phyloP scores from a whole-genome alignment of 2,797 vertebrate genomes.

The Gymnoscopelus microlampas region DNA sequence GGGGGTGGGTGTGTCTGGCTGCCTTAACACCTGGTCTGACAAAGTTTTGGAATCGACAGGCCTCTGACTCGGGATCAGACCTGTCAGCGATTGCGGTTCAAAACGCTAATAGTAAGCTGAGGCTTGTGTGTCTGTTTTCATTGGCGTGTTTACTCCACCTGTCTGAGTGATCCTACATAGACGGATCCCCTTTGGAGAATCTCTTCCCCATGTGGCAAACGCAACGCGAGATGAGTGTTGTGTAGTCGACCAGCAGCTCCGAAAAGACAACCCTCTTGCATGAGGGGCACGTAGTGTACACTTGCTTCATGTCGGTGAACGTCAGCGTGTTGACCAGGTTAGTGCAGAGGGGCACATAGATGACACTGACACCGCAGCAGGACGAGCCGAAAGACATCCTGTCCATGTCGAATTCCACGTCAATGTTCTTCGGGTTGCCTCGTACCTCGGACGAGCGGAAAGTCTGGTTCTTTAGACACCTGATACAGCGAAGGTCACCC shows the following conservation, averaged over 20 bases:
- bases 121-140: too few species aligned
- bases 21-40: too few species aligned
- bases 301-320: constrained; percentile 29
- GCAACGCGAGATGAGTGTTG: constrained; percentile 9
- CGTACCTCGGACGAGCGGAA: constrained; percentile 35
- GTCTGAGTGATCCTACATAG: too few species aligned
- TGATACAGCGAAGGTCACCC: constrained; percentile 28
- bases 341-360: constrained; percentile 19
- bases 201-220: background rate
- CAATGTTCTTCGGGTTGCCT: constrained; percentile 36
- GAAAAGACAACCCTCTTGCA: constrained; percentile 19
- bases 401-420: constrained; percentile 36
- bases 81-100: too few species aligned
- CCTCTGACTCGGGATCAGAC: too few species aligned
- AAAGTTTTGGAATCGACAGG: too few species aligned
- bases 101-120: too few species aligned
- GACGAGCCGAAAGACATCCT: constrained; percentile 29
- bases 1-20: too few species aligned
- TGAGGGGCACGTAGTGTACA: constrained; percentile 10
- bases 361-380: constrained; percentile 12
- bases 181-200: too few species aligned
- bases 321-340: background rate
- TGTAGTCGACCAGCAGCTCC: constrained; percentile 32
- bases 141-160: too few species aligned
- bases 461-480: constrained; percentile 40